A percentile compares a stretch with the other conserved stretches of the same genome.
These are phyloP conservation scores for Mellivora capensis DNA, from an alignment of 2,113 vertebrate genomes.

Conservation along the genomic window DNA sequence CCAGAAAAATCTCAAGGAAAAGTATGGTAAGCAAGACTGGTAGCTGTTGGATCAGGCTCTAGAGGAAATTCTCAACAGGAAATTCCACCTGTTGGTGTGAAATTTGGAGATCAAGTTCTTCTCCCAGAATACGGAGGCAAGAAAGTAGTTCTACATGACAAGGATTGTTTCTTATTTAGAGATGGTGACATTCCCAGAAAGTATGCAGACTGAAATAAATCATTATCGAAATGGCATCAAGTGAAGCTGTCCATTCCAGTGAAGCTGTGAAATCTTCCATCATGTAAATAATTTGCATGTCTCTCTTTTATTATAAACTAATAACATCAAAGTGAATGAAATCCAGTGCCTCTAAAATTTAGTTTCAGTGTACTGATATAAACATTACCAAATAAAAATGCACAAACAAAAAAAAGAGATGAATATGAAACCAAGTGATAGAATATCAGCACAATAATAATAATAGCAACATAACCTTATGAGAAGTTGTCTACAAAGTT, in stretches of 20 bases:
- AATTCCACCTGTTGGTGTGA: neutral
- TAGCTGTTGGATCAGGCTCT: neutral
- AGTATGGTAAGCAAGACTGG: neutral
- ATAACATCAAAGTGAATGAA: neutral
- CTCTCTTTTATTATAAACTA: neutral
- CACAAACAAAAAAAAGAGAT: neutral
- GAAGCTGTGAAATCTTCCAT: neutral
- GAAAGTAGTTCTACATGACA: neutral
- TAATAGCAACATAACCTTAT: neutral
- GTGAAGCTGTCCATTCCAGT: neutral
- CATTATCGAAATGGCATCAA: neutral
- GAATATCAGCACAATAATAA: slow-evolving; percentile 34
- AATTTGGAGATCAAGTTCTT: neutral
- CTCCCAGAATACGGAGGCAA: neutral
- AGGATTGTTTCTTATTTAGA: neutral
- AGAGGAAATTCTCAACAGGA: too few relatives aligned
- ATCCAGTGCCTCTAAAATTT: neutral
- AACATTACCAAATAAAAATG: neutral
- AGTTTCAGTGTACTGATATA: neutral
- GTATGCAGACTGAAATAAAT: neutral
- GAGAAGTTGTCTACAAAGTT: slow-evolving; percentile 4
- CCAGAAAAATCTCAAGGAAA: neutral
- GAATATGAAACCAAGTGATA: slow-evolving; percentile 36
- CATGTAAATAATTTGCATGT: neutral
- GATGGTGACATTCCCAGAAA: neutral